Conservation (phyloP, 2,888 invertebrate species). For the Phytoseiulus persimilis region DNA sequence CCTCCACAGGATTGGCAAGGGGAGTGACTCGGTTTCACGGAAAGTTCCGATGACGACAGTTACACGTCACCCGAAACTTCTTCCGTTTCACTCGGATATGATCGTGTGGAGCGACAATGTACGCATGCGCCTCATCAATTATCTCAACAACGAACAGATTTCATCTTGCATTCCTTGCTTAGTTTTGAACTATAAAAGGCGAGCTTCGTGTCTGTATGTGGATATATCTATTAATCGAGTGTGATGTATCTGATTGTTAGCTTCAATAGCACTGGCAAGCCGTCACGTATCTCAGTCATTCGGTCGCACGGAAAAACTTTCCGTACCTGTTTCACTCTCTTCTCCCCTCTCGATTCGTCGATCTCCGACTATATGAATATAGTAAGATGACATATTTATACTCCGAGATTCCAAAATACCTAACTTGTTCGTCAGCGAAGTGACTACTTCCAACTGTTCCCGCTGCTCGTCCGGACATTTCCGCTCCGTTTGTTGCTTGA, state of each 20-base stretch:
- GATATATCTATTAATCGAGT: background rate
- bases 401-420: background rate
- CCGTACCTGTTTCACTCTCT: background rate
- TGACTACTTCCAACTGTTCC: background rate
- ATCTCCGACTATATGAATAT: background rate
- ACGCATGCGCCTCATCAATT: background rate
- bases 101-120: background rate
- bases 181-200: background rate
- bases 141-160: background rate
- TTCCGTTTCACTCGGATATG: background rate
- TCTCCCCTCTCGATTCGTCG: background rate
- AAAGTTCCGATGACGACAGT: background rate
- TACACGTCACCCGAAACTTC: background rate
- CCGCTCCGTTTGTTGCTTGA: background rate
- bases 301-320: background rate
- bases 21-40: background rate
- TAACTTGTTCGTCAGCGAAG: conserved; percentile 6
- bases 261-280: background rate
- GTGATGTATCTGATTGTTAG: background rate
- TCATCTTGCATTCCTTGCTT: background rate
- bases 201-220: background rate
- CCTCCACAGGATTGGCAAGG: background rate
- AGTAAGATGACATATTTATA: background rate
- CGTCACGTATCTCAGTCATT: background rate
- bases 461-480: too few relatives aligned